Evolutionary conservation across 2,113 vertebrate genomes (phyloP), one percentile per base, ranked within the genome.

Genomic region (Patagioenas fasciata): DNA sequence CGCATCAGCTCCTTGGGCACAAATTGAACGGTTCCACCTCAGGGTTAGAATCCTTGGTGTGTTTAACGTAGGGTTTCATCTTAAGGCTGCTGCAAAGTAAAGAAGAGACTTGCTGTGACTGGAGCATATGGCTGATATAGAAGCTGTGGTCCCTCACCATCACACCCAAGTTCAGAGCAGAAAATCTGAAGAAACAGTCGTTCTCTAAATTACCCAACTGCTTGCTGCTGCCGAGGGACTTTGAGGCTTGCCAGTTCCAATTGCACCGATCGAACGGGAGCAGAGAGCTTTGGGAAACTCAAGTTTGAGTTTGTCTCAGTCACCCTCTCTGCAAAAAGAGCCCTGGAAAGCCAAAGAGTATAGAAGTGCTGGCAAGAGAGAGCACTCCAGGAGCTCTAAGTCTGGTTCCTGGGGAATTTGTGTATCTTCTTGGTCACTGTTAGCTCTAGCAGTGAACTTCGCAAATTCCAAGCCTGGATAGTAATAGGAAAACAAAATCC

Each of bases 171-270:
- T 51, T 91, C 48, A 67, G 64, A 84, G 80, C 32, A 56, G 51
- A 87, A 95, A 86, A 82, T n/a, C n/a, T 58, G n/a, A 67, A 66
- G 51, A 71, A 86, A 80, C 3, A 11, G 31, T 58, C 14, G 25
- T 79, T 89, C n/a, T 75, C 14, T 42, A 61, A 61, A 85, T 6
- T 6, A 7, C 42, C 48, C 60, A 64, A 23, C 53, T 12, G 2
- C 44, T 17, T 40, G 5, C 4, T 16, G 20, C 13, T 1, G 3
- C 3, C 1, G 0, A 54, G 44, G 80, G n/a, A n/a, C 13, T 78
- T 57, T 29, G 62, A 50, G 54, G 47, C 47, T 94, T 62, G 29
- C 17, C 34, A 48, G 5, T 44, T 88, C 48, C 9, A 1, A 44
- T 9, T 28, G 32, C 86, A 25, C 21, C 1, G 18, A 38, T 57